Evolutionary conservation across 2,113 vertebrate genomes (phyloP), one percentile per base, ranked within the genome.

Genomic region (Prochilodus magdalenae): DNA sequence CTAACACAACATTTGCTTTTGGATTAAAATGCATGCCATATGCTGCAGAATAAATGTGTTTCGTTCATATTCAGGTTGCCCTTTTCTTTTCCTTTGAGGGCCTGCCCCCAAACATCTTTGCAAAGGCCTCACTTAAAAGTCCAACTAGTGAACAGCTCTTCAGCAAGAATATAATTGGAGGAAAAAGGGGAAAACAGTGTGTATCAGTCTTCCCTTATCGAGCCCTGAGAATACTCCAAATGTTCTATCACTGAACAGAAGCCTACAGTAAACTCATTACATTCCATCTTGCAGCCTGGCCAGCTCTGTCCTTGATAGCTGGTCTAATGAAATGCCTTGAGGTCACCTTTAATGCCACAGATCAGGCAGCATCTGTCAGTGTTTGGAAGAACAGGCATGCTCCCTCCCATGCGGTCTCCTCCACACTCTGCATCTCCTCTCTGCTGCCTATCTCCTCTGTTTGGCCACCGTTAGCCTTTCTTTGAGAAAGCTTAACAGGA

Each of bases 401-500:
- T 78, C 29, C 55, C 57, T 65, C 49, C 47, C 30, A 53, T 47
- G 16, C 12, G 10, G 63, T 63, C 59, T 74, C 22, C 51, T 85
- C 36, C 29, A 47, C 57, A 71, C 80, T 73, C 62, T 5, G 26
- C 57, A 30, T 49, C 59, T 73, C 51, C 16, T 12, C 49, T 59
- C 27, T 63, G 65, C 63, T 30, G 15, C 20, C 47, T 82, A 62
- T 83, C 63, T 80, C 44, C 71, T 71, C 40, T 87, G 67, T 74
- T 67, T 79, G 80, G 55, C 75, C 81, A 63, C 84, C 82, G 53
- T 47, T 57, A 73, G 71, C 84, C 60, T 75, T 75, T 77, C 57
- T 66, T 75, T 69, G 83, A 65, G 79, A 70, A 86, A 59, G 40
- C 12, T 10, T 71, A 83, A 77, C 79, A 78, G 85, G 86, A 81